phyloP scores from a whole-genome alignment of 37 sponge, comb jelly and placozoan species.

The Beroe ovata region DNA sequence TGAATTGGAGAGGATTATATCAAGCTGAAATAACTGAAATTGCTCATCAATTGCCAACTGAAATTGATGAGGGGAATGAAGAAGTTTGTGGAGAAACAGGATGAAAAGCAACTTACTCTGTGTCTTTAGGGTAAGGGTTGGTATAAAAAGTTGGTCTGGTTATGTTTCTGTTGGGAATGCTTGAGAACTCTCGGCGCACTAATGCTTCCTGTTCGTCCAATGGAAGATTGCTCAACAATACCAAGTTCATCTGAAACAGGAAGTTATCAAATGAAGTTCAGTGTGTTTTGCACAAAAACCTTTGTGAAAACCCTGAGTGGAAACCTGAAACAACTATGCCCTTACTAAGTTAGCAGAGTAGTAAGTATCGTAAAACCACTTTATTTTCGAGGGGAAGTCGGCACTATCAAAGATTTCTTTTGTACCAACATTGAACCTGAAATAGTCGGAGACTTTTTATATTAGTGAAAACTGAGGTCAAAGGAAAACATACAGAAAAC shows the following conservation, averaged over 20 bases:
- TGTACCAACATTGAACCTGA: conserved; percentile 60
- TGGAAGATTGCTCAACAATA: conserved; percentile 25
- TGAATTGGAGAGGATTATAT: no score
- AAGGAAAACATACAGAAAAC: no score
- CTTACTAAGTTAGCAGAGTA: conserved; percentile 60
- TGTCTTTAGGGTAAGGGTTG: conserved; percentile 33
- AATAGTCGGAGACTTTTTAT: no score
- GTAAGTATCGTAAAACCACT: conserved; percentile 48
- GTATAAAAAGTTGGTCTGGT: conserved; percentile 41
- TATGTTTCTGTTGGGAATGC: conserved; percentile 1
- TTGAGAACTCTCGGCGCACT: conserved; percentile 11
- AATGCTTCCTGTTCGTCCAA: conserved; percentile 1
- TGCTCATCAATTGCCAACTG: neutral
- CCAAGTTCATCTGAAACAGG: conserved; percentile 55
- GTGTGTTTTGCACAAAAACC: no score
- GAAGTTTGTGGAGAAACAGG: neutral
- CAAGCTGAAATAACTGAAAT: neutral
- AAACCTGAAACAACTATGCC: neutral
- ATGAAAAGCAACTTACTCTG: conserved; percentile 16
- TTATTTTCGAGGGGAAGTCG: conserved; percentile 30
- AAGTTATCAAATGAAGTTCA: neutral
- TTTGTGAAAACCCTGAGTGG: no score
- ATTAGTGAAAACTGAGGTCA: no score
- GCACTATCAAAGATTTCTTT: conserved; percentile 37
- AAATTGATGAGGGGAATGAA: neutral